Evolutionary conservation across 2,113 vertebrate genomes (phyloP), one percentile per base, ranked within the genome.

Genomic region (Uropsilus gracilis): DNA sequence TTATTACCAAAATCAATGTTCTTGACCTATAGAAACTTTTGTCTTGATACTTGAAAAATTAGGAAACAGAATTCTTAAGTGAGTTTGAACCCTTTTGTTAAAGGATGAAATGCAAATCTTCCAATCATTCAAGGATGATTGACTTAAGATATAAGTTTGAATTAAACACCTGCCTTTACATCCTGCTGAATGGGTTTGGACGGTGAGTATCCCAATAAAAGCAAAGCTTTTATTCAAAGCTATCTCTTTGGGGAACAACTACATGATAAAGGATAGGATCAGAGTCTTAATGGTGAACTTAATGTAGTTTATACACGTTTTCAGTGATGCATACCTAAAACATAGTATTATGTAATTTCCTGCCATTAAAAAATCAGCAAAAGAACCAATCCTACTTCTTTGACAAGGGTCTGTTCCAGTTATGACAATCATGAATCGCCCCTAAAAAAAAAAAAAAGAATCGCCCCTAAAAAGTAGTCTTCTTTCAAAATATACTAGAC

Each of bases 51-150:
- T 75, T 95, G 57, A 64, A 57, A 95, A 95, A 57, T n/a, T 48
- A 85, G 61, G 77, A 93, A 59, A 72, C 14, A 86, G 39, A 37
- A 92, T 78, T 72, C 84, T 42, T 13, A 75, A 50, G 53, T 80
- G 42, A 13, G 12, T 77, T 72, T 64, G 78, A 80, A 63, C 5
- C 34, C 46, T 28, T 66, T 69, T 86, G 9, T 71, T 91, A 86
- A 91, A 88, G 95, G n/a, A 78, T 53, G 78, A 92, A 83, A 80
- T 57, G 46, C 55, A 89, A 82, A 72, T 13, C 44, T 86, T 94
- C 37, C 34, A 82, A 61, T 66, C 46, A 89, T 78, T 63, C 61
- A 85, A 63, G 50, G 8, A 61, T 86, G 44, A 80, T 24, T 68
- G 57, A 71, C 39, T 39, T 71, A 75, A 88, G 16, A 81, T 61